Evolutionary conservation across 1,140 invertebrate genomes (phyloP).

Genomic region (Melipona quadrifasciata): DNA sequence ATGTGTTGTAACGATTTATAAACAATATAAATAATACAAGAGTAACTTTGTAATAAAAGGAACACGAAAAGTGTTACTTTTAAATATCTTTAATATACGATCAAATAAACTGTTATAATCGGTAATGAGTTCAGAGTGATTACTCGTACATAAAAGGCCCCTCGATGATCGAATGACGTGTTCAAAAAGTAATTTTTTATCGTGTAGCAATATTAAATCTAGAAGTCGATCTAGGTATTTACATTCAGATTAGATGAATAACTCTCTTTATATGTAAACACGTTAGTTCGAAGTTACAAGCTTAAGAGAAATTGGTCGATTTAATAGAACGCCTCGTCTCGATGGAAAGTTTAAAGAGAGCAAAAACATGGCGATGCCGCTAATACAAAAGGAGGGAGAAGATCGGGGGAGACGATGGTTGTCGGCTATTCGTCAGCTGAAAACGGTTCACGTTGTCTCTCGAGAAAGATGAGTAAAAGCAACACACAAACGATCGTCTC

Average conservation of each 20-base stretch:
- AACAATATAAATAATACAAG: neutral
- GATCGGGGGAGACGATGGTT: neutral
- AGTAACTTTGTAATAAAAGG: neutral
- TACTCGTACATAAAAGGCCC: conserved; percentile 76
- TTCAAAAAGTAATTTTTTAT: conserved; percentile 58
- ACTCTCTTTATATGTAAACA: conserved; percentile 60
- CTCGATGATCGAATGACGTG: conserved; percentile 70
- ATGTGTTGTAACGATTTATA: neutral
- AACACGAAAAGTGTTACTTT: neutral
- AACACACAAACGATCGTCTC: neutral
- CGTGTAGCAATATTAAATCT: conserved; percentile 61
- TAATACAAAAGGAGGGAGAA: conserved; percentile 1
- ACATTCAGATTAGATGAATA: conserved; percentile 47
- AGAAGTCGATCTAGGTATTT: conserved; percentile 50
- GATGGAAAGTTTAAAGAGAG: conserved; percentile 14
- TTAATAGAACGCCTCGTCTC: conserved; percentile 48
- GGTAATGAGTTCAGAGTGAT: conserved; percentile 63
- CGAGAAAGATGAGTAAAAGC: neutral
- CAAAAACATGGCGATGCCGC: neutral
- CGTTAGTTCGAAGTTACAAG: conserved; percentile 65
- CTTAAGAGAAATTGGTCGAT: conserved; percentile 72
- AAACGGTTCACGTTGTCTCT: neutral
- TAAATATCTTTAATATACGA: conserved; percentile 53
- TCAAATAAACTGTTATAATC: conserved; percentile 62
- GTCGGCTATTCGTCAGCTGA: neutral